These are phyloP conservation scores for Poecilia wingei DNA, from an alignment of 2,797 vertebrate species.

Conservation along the genomic window DNA sequence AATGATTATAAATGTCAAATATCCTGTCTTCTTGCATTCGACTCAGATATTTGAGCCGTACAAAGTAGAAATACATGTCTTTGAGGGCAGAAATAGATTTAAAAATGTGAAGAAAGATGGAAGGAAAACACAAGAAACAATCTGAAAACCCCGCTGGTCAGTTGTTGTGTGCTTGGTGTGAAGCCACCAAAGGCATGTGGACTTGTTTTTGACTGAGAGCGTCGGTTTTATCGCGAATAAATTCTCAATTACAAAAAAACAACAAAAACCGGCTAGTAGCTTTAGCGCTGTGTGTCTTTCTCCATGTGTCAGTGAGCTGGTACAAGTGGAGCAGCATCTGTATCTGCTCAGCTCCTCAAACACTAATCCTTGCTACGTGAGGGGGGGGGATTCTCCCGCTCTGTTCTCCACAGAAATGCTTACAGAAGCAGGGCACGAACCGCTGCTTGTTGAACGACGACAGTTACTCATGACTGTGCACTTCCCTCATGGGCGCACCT, in stretches of 20 bases:
- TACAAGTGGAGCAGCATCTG: conserved; percentile 37
- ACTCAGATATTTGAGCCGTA: neutral
- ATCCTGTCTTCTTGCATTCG: neutral
- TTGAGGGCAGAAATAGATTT: neutral
- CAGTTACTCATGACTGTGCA: conserved; percentile 76
- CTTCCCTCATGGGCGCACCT: conserved; percentile 54
- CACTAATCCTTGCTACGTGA: conserved; percentile 43
- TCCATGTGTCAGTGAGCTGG: conserved; percentile 28
- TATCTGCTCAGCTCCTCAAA: conserved; percentile 34
- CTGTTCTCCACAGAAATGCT: conserved; percentile 61
- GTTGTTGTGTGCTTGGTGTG: neutral
- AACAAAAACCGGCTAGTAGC: neutral
- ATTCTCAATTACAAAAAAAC: neutral
- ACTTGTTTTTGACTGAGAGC: neutral
- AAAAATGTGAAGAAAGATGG: neutral
- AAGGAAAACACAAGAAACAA: neutral
- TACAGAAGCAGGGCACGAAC: conserved; percentile 74
- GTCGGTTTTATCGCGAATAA: neutral
- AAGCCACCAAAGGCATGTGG: neutral
- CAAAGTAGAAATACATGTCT: neutral
- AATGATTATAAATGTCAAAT: neutral
- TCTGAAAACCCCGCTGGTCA: neutral
- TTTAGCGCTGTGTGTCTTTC: conserved; percentile 3
- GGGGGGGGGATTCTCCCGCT: conserved; percentile 47
- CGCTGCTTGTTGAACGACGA: conserved; percentile 67